Base-by-base conservation (phyloP, 2,797 vertebrate species). In the Knipowitschia caucasica region DNA sequence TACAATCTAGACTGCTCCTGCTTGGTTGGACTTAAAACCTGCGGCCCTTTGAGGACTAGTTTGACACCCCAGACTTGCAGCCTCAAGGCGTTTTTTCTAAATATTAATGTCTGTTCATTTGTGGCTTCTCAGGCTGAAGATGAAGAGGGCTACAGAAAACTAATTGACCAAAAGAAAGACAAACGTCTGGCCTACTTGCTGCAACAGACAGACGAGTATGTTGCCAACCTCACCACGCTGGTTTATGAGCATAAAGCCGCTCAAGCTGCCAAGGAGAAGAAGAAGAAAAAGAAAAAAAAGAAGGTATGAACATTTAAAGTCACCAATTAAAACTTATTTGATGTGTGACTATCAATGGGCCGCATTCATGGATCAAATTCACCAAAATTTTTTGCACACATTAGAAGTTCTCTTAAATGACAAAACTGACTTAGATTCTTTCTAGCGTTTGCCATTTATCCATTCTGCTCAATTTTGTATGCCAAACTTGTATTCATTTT, bases 121-220 rank as follows among this genome's bases (percentile, higher is more conserved):
- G 14, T 20, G 15, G 7, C 17, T 20, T 46, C 26, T 18, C 27
- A 98, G 95, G 96, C 94, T 31, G 96, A 99, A 86, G 96, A 99
- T 75, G 96, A 99, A 81, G 96, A 99, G 68, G 96, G 96, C 18
- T 99, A 99, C 60, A 86, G 96, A 15, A 98, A 98, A 61, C 92
- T 98, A 2, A 98, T 98, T 0, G 96, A 98, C 66, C 96, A 98
- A 82, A 98, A 98, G 91, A 98, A 98, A 78, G 96, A 98, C 83
- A 98, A 98, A 79, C 93, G 96, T 7, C 70, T 98, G 85, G 96
- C 95, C 11, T 98, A 97, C 84, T 74, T 98, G 68, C 88, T 98
- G 69, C 95, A 98, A 86, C 95, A 97, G 89, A 98, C 94, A 0
- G 95, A 98, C 0, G 95, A 98, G 78, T 98, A 98, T 0, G 95